Evolutionary conservation across 1,140 invertebrate genomes (phyloP), one percentile per base, ranked within the genome.

Genomic region (Zaprionus ghesquierei): DNA sequence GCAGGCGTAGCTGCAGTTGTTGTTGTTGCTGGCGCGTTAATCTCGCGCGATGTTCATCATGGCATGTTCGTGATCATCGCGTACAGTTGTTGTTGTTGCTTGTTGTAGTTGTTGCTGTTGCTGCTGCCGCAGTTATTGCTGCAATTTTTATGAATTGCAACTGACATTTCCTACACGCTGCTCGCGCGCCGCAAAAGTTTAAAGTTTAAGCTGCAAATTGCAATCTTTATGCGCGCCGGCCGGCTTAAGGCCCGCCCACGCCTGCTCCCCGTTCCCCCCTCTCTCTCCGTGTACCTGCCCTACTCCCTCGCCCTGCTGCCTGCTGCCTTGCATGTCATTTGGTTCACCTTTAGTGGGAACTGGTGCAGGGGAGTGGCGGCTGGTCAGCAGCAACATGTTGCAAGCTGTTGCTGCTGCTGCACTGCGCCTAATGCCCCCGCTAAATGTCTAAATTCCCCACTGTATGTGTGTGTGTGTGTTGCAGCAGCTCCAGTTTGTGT

Each of bases 131-230:
- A 75, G 82, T 73, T 86, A 75, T 70, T 87, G 82, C 75, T 58
- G 82, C 68, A 79, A 81, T 79, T 87, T 84, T 84, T 84, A 84
- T 84, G 81, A 84, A 79, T 87, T 82, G 76, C 82, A 89, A 87
- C 84, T 89, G 84, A 87, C 84, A 89, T 89, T 89, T 89, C 84
- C 84, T 89, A 82, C 79, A 77, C 76, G 77, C 61, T 77, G 84
- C 73, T 49, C 12, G 31, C 31, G 31, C 31, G 4, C 13, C 31
- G 55, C 20, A 80, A 87, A 89, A 89, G 84, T 89, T 89, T 89
- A 89, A 89, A 89, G 84, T 89, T 89, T 89, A 89, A 80, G 64
- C 70, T 53, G 41, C 68, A 69, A 82, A 77, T 77, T 74, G 77
- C 63, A 68, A 73, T 68, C 61, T 66, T 72, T 41, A 73, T 63